Evolutionary conservation across 92 coral and sea anemone species (phyloP), one percentile per base, ranked within the genome.

Genomic region (Siderastrea radians): DNA sequence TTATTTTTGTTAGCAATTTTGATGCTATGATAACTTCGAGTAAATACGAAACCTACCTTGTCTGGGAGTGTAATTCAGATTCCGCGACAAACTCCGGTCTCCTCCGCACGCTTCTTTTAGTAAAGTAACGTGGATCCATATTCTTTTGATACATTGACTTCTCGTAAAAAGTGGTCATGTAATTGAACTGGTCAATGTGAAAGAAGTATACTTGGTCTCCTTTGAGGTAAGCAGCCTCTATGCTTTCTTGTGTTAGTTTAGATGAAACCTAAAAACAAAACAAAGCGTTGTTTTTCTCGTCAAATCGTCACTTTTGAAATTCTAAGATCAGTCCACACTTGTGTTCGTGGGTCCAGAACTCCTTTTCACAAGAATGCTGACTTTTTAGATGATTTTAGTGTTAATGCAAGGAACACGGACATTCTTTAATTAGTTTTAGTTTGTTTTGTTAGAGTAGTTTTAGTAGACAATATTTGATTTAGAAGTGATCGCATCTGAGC

Each of bases 111-210:
- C 47, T 48, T 79, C 83, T 49, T 45, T n/a, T 49, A 57, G 83
- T 79, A 0, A 16, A 2, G 83, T 48, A 48, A 2, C 19, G 8
- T 47, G 59, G 72, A 50, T 79, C 72, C 61, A 64, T 79, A 49
- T 79, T 79, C 59, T 5, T 64, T 64, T 79, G 83, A 53, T 64
- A 64, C 83, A 79, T 79, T 6, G 72, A 49, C 47, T 52, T 79
- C 49, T 79, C 61, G 11, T 62, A 64, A 44, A 79, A 79, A 11
- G 43, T 19, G 71, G 62, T 19, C 10, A 62, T 63, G 72, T 79
- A 79, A 16, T 64, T 50, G 6, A n/a, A 38, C 4, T 54, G 0
- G 11, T 68, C 59, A 26, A 17, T n/a, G 26, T 64, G 72, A 11
- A 79, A 79, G 59, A 50, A 79, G 59, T 79, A 79, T 15, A 10